Evolutionary conservation across 2,113 vertebrate species (phyloP).

Genomic region (Cyphomyrus discorhynchus): DNA sequence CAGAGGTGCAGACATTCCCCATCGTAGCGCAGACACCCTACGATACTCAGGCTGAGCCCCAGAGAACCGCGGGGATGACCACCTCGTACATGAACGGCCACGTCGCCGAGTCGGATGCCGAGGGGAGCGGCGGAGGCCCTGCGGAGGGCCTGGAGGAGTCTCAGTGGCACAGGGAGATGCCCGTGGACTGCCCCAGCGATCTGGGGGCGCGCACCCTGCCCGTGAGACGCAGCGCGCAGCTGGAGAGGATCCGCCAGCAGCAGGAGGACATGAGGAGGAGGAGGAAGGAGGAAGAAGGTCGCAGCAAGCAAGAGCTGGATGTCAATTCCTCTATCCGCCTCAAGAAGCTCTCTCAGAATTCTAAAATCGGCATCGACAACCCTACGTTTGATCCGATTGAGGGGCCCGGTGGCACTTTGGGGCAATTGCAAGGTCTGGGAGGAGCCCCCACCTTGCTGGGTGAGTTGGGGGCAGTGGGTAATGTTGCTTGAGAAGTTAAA

Average conservation of each 20-base stretch:
- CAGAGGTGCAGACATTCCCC: constrained; percentile 31
- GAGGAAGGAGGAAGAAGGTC: constrained; percentile 76
- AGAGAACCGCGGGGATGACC: constrained; percentile 61
- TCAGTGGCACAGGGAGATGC: constrained; percentile 89
- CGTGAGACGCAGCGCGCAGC: constrained; percentile 78
- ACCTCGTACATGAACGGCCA: constrained; percentile 93
- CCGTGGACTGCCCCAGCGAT: constrained; percentile 90
- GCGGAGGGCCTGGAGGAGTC: constrained; percentile 54
- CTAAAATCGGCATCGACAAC: constrained; percentile 96
- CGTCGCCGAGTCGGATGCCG: constrained; percentile 75
- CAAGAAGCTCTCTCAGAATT: constrained; percentile 90
- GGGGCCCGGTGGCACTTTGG: constrained; percentile 45
- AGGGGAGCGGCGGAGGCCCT: constrained; percentile 63
- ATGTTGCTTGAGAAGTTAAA: background rate
- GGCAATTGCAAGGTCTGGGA: constrained; percentile 67
- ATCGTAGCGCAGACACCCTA: constrained; percentile 24
- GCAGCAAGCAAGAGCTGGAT: constrained; percentile 82
- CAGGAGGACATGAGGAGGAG: constrained; percentile 91
- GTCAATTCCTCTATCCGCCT: constrained; percentile 91
- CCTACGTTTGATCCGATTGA: constrained; percentile 92
- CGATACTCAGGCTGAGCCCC: background rate
- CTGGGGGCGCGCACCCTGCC: constrained; percentile 86
- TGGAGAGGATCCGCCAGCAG: constrained; percentile 91
- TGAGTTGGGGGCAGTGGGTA: constrained; percentile 30
- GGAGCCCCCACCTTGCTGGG: constrained; percentile 35